Evolutionary conservation across 1,140 invertebrate genomes (phyloP).

Genomic region (Macrobrachium nipponense): DNA sequence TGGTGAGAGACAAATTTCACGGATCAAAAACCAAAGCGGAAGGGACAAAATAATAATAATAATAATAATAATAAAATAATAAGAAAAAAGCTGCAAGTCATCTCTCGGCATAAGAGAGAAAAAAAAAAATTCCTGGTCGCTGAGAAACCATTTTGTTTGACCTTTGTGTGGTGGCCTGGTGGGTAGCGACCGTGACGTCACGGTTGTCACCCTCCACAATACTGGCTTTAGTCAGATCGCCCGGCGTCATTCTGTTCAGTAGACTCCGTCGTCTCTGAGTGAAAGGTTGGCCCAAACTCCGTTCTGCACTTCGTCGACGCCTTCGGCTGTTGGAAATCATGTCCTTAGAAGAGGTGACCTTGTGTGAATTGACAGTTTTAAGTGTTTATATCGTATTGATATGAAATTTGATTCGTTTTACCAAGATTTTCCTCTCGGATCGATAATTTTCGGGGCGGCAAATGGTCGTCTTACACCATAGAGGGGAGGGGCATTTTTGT

Average conservation of each 20-base stretch:
- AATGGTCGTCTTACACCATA: too few relatives aligned
- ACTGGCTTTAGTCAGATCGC: too few relatives aligned
- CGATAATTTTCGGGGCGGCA: neutral
- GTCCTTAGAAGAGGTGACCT: conserved; percentile 5
- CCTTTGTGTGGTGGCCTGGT: neutral
- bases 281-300: neutral
- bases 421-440: neutral
- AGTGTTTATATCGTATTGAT: neutral
- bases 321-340: neutral
- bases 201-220: too few relatives aligned
- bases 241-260: too few relatives aligned
- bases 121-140: too few relatives aligned
- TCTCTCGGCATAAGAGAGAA: too few relatives aligned
- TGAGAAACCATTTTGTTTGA: neutral
- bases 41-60: neutral
- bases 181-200: neutral
- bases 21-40: too few relatives aligned
- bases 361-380: neutral
- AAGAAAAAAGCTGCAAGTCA: too few relatives aligned
- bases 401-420: neutral
- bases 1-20: too few relatives aligned
- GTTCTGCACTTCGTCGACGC: neutral
- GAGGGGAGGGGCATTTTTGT: too few relatives aligned
- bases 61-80: neutral
- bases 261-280: neutral